Base-by-base conservation (phyloP, 2,797 vertebrate genomes). In the Pelobates cultripes region DNA sequence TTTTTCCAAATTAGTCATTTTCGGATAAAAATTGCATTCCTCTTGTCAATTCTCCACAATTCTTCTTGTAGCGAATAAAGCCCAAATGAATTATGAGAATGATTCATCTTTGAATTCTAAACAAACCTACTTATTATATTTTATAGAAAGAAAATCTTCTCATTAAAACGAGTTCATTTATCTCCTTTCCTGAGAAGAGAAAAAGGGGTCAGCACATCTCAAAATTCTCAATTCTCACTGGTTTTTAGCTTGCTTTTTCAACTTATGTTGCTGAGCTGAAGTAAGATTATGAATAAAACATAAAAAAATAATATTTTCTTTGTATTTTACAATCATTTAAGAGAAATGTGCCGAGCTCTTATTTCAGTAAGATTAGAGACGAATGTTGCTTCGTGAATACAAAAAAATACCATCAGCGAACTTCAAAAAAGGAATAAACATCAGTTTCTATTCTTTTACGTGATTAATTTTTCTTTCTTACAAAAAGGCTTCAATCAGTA, bases 241-340 rank as follows among this genome's bases (percentile, higher is more conserved):
- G 84, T 84, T 86, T 89, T 12, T 47, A 47, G 45, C 9, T 47
- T 57, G 9, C 17, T 41, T 64, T 15, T 64, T 64, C 61, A 28
- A 28, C n/a, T 28, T 64, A 5, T 40, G 1, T 3, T 7, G 9
- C 61, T 40, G n/a, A 88, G 87, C 85, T 47, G 86, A 85, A 85
- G 85, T 85, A 86, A 86, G 88, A 88, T 87, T 71, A 92, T 94
- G 92, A 93, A 93, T 93, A 92, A 94, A 93, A 93, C 89, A 93
- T 93, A 89, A 28, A 28, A 87, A 87, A 85, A 85, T 44, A 53
- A 28, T 55, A 57, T 73, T 73, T 73, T 57, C 40, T 57, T 57
- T 73, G 7, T 43, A 40, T 73, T 10, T n/a, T 57, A 15, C 84
- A 53, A 76, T 87, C 85, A 87, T 90, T 91, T 90, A 88, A 85